Evolutionary conservation across 2,888 invertebrate genomes (phyloP).

Genomic region (Hydraecia micacea): DNA sequence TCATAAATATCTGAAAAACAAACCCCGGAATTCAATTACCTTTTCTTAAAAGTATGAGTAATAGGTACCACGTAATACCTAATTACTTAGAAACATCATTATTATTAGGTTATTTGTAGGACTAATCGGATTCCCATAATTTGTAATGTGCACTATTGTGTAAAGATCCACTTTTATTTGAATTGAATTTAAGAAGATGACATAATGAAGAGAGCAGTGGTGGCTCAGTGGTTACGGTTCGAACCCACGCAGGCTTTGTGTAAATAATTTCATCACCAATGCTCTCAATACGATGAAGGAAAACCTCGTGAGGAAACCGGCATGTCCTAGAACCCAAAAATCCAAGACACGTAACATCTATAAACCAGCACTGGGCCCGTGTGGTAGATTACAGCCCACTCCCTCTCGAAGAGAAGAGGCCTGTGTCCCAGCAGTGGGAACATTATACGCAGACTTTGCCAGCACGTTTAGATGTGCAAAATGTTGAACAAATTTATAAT

Average conservation of each 20-base stretch:
- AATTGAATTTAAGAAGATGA: neutral
- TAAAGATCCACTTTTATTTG: neutral
- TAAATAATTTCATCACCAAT: no score
- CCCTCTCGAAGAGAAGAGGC: neutral
- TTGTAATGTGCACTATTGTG: neutral
- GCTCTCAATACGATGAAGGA: no score
- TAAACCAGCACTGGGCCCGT: neutral
- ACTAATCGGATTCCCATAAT: neutral
- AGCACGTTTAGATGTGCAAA: no score
- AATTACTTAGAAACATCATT: neutral
- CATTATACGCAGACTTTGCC: neutral
- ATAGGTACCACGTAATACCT: no score
- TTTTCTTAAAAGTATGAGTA: slow-evolving; percentile 2
- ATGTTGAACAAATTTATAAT: neutral
- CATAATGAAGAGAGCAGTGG: no score
- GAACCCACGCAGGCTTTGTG: neutral
- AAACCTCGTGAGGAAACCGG: no score
- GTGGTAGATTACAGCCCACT: neutral
- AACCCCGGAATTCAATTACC: neutral
- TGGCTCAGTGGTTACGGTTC: no score
- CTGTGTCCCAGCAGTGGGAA: neutral
- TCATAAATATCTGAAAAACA: neutral
- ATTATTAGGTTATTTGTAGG: neutral
- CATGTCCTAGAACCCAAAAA: no score
- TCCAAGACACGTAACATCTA: neutral